Conservation (phyloP, 2,113 vertebrate species). For the Agapornis roseicollis region DNA sequence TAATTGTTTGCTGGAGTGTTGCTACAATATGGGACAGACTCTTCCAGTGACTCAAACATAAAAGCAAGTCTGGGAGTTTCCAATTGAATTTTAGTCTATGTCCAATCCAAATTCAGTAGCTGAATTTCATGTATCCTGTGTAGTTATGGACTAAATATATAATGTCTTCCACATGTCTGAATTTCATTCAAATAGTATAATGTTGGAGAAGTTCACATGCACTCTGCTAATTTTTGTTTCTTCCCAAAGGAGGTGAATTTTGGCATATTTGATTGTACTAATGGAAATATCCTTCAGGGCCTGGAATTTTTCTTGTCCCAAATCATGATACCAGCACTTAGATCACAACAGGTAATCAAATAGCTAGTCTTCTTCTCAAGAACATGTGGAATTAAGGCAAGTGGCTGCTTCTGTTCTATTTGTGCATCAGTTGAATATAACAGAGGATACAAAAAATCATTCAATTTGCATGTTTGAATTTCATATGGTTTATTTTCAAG, state of each 20-base stretch:
- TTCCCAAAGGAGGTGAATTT: constrained; percentile 78
- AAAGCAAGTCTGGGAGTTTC: background rate
- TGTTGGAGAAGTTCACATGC: background rate
- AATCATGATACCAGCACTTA: constrained; percentile 77
- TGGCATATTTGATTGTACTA: constrained; percentile 72
- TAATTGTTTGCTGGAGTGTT: background rate
- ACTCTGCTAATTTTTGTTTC: background rate
- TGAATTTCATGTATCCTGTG: background rate
- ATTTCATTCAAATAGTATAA: background rate
- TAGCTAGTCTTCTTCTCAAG: background rate
- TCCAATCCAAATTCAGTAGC: background rate
- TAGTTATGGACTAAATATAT: background rate
- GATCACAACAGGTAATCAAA: constrained; percentile 77
- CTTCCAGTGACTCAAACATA: background rate
- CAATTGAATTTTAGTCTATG: background rate
- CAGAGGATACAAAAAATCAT: background rate
- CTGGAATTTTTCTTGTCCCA: constrained; percentile 78
- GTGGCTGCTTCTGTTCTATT: background rate
- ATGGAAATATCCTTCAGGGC: constrained; percentile 71
- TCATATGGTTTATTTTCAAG: background rate
- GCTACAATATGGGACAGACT: background rate
- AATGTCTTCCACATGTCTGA: accelerated
- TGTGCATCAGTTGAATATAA: background rate
- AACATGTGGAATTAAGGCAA: background rate
- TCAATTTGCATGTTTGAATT: background rate